Base-by-base conservation (phyloP, 2,888 invertebrate genomes). In the Cepaea hortensis region DNA sequence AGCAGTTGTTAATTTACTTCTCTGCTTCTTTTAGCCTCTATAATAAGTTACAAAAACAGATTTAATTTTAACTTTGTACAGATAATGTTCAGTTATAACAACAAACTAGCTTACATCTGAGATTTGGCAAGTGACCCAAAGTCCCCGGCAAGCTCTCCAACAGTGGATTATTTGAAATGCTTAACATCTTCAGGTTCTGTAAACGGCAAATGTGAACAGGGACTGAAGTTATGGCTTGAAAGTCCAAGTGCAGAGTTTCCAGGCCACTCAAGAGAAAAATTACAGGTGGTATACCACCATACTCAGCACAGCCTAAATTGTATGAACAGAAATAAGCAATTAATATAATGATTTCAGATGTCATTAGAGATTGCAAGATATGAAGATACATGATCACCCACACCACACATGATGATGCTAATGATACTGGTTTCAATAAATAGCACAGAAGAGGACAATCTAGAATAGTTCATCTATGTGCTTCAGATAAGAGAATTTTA, bases 211-310 rank as follows among this genome's bases (percentile, higher is more conserved):
- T 92, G 80, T 91, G 89, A 23, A 90, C 90, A 0, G 93, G 93
- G 35, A 94, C 90, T 77, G 88, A 83, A 4, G 90, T 91, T 65
- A 94, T 91, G 20, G 91, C 92, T 87, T 93, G 92, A 88, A 91
- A 90, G 84, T 91, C 89, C 55, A 94, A 88, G 85, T 90, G 88
- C 9, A 94, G 89, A 50, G 89, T 87, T 62, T 90, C 90, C 76
- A 94, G 90, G 55, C 87, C 89, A 23, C 85, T 85, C 85, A 93
- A 85, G 35, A 87, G 80, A 88, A 93, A 92, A 4, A 94, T 87
- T 68, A 91, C 91, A 9, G 90, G 87, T 5, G 93, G 93, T 20
- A 93, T 89, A 13, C 92, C 92, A 76, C 93, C 92, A 85, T 89
- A 90, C 55, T 90, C 88, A 46, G 86, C 88, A 81, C 88, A 88